Evolutionary conservation across 2,797 vertebrate species (phyloP).

Genomic region (Acanthopagrus latus): DNA sequence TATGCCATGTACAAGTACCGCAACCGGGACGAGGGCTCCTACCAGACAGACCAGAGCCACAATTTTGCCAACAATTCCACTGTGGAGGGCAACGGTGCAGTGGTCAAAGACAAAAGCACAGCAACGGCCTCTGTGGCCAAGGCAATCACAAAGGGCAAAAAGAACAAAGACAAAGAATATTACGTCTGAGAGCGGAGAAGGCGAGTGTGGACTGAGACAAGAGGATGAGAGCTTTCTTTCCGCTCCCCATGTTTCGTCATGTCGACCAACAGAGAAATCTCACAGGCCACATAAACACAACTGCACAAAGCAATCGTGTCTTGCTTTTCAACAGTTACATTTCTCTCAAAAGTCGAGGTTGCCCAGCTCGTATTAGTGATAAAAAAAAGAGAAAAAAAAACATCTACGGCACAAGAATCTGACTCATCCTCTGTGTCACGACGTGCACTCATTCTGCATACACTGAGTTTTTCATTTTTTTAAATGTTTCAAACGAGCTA

Average conservation of each 20-base stretch:
- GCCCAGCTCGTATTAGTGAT: constrained; percentile 60
- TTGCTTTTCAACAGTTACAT: constrained; percentile 60
- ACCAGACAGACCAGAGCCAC: constrained; percentile 94
- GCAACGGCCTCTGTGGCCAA: constrained; percentile 86
- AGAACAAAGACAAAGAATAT: constrained; percentile 98
- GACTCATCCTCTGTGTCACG: constrained; percentile 71
- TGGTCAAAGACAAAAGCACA: constrained; percentile 93
- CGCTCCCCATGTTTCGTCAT: constrained; percentile 53
- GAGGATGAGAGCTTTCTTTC: constrained; percentile 65
- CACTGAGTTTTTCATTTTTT: constrained; percentile 66
- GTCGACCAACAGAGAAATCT: constrained; percentile 63
- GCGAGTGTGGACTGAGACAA: constrained; percentile 59
- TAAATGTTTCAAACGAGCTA: constrained; percentile 65
- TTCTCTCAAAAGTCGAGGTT: constrained; percentile 66
- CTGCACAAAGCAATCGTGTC: constrained; percentile 56
- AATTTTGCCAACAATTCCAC: constrained; percentile 92
- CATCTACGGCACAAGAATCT: constrained; percentile 52
- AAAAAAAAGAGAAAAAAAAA: constrained; percentile 38
- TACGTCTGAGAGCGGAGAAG: constrained; percentile 89
- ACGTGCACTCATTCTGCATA: constrained; percentile 63
- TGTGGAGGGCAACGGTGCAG: constrained; percentile 90
- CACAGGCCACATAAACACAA: constrained; percentile 52
- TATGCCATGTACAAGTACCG: constrained; percentile 99
- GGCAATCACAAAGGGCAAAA: constrained; percentile 92
- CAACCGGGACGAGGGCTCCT: constrained; percentile 96